These are phyloP conservation scores for Tachypleus tridentatus DNA, from an alignment of 1,140 invertebrate species.

Conservation along the genomic window DNA sequence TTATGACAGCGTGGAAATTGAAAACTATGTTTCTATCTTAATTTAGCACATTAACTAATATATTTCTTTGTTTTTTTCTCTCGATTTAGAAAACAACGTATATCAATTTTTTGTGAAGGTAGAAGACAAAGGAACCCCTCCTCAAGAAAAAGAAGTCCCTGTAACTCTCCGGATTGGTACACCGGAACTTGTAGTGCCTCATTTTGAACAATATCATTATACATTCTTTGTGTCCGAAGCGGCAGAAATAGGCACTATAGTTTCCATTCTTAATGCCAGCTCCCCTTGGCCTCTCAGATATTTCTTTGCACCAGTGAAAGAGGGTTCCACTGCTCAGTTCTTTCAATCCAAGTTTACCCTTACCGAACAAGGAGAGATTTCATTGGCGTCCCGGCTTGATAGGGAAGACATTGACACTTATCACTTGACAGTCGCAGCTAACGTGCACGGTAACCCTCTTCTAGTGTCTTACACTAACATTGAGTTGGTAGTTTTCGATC, in stretches of 20 bases:
- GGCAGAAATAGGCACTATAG: slow-evolving; percentile 42
- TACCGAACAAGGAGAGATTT: slow-evolving; percentile 34
- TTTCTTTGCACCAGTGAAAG: slow-evolving; percentile 13
- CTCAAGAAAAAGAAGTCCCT: slow-evolving; percentile 43
- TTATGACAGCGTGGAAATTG: too few species aligned
- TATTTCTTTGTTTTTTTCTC: slow-evolving; percentile 2
- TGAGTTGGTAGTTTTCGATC: slow-evolving; percentile 61
- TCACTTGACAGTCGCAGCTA: slow-evolving; percentile 54
- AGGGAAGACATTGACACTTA: slow-evolving; percentile 43
- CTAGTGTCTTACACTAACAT: slow-evolving; percentile 58
- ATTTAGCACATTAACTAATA: slow-evolving; percentile 26
- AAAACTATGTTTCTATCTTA: too few species aligned
- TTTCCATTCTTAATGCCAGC: slow-evolving; percentile 31
- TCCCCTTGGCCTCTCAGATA: slow-evolving; percentile 24
- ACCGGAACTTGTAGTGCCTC: slow-evolving; percentile 51
- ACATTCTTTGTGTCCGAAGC: slow-evolving; percentile 70
- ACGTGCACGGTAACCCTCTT: slow-evolving; percentile 71
- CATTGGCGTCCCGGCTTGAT: slow-evolving; percentile 31
- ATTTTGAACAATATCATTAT: slow-evolving; percentile 54
- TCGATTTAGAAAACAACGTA: slow-evolving; percentile 63
- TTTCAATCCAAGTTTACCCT: slow-evolving; percentile 28
- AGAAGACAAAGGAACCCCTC: slow-evolving; percentile 57
- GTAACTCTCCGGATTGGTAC: slow-evolving; percentile 15
- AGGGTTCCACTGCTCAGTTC: slow-evolving; percentile 21
- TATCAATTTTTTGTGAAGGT: slow-evolving; percentile 83